Conservation (phyloP, 2,888 invertebrate species). For the Ditula angustiorana region DNA sequence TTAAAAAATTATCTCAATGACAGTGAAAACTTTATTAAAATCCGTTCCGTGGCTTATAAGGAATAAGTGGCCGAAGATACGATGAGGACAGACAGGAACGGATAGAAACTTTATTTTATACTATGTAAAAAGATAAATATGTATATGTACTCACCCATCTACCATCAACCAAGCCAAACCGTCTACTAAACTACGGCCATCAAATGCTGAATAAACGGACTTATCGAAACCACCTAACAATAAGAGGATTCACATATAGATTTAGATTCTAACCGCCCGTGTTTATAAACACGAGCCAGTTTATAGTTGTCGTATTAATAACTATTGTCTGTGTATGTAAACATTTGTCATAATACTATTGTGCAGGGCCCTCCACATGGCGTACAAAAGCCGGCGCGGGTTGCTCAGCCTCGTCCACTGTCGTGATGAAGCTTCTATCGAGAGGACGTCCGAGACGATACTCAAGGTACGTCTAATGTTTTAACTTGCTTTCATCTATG, state of each 20-base stretch:
- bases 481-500: conserved; percentile 4
- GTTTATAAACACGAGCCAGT: conserved; percentile 79
- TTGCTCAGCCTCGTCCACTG: conserved; percentile 75
- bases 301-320: conserved; percentile 79
- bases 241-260: conserved; percentile 58
- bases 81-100: too few relatives aligned
- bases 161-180: neutral
- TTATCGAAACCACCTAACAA: conserved; percentile 11
- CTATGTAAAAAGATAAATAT: neutral
- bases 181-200: conserved; percentile 9
- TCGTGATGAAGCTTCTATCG: conserved; percentile 66
- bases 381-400: conserved; percentile 82
- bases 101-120: too few relatives aligned
- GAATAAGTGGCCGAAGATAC: too few relatives aligned
- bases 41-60: too few relatives aligned
- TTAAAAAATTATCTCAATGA: neutral
- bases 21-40: too few relatives aligned
- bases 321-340: conserved; percentile 77
- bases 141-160: conserved; percentile 12
- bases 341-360: conserved; percentile 68
- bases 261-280: conserved; percentile 70
- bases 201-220: neutral
- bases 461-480: conserved; percentile 67
- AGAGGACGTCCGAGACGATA: conserved; percentile 73
- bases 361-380: conserved; percentile 79